Base-by-base conservation (phyloP, 2,797 vertebrate species). In the Babyrousa celebensis region DNA sequence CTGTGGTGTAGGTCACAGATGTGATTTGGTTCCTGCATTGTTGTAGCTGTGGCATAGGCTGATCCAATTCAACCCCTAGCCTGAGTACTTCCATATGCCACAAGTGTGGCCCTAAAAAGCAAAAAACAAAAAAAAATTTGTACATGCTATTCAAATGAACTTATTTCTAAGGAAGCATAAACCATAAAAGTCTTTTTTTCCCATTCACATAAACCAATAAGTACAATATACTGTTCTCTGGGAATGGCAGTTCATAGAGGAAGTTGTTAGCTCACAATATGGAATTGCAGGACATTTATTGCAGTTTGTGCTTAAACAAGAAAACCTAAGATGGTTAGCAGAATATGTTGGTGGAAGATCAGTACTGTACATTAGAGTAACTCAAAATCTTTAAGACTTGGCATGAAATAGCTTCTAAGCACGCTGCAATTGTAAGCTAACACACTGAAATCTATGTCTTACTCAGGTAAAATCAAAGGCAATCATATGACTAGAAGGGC, bases 351-450 rank as follows among this genome's bases (percentile, higher is more conserved):
- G 14, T 75, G 60, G 43, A 72, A 87, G 54, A 83, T 88, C 85
- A 84, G 36, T 85, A 18, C 62, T 85, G 20, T 85, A 48, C 25
- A 75, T 36, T 85, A 32, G 14, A 88, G 20, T 29, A 65, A 18
- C 25, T 90, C 12, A 71, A 95, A 71, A 88, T 36, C 65, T 87
- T 89, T 84, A 71, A 88, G 54, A 20, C 25, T 52, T 71, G n/a
- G 25, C n/a, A 48, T 70, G 60, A 96, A 92, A 75, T 89, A 78
- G 58, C 79, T 95, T 96, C 48, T 91, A 74, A 95, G 20, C 25
- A 83, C 15, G 86, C 9, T 79, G 74, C 40, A 70, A 29, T 23
- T 70, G 7, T 80, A 32, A 88, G 20, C 16, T 83, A 78, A 78
- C n/a, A 63, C 11, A 75, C 2, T 11, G 62, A 86, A 90, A 75